Evolutionary conservation across 2,888 invertebrate species (phyloP).

Genomic region (Eupelmus urozonus): DNA sequence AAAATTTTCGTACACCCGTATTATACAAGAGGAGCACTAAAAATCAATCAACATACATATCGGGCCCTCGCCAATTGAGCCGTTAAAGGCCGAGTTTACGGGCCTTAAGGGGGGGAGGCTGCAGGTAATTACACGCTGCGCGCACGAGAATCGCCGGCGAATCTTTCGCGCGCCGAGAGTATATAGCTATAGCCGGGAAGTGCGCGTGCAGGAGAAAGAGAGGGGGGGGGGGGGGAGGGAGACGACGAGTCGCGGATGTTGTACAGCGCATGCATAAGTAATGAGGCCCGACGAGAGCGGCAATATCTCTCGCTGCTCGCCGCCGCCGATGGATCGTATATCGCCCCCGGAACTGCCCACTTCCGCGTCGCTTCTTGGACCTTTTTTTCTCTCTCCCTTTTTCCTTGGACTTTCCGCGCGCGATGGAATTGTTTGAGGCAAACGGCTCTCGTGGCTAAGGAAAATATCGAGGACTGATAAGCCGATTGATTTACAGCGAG

Average conservation of each 20-base stretch:
- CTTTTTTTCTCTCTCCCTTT: neutral
- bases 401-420: no score
- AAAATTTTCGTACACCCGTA: no score
- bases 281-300: constrained; percentile 37
- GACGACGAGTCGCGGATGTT: neutral
- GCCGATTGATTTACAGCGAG: no score
- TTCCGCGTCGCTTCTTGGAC: constrained; percentile 19
- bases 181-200: neutral
- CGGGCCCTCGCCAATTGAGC: constrained; percentile 36
- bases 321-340: constrained; percentile 1
- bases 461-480: no score
- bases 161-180: neutral
- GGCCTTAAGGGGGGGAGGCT: neutral
- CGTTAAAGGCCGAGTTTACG: constrained; percentile 29
- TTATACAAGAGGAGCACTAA: neutral
- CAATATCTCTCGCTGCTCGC: constrained; percentile 7
- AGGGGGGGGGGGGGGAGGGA: no score
- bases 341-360: constrained; percentile 37
- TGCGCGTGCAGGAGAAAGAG: neutral
- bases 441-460: no score
- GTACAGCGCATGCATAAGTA: constrained; percentile 60
- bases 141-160: neutral
- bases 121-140: constrained; percentile 39
- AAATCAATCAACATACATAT: neutral
- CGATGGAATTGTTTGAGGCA: no score